A percentile compares a stretch with the other conserved stretches of the same genome.
Evolutionary conservation across 2,113 vertebrate genomes (phyloP).

Genomic region (Nematolebias whitei): DNA sequence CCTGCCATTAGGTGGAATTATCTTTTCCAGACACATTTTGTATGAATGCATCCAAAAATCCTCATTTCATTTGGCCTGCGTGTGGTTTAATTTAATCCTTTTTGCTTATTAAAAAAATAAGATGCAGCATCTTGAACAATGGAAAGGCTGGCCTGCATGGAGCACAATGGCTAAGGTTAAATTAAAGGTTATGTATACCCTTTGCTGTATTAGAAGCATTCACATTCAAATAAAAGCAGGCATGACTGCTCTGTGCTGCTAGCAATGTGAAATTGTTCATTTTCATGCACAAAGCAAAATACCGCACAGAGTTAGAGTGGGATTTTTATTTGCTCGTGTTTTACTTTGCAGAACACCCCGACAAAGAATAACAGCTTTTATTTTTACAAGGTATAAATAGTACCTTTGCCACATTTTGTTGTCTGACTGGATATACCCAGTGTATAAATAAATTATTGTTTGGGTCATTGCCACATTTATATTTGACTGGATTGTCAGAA

Average conservation of each 20-base stretch:
- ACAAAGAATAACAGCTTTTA: not conserved
- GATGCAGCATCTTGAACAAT: constrained; percentile 81
- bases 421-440: too few species aligned
- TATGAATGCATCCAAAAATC: constrained; percentile 79
- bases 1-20: constrained; percentile 82
- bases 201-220: constrained; percentile 74
- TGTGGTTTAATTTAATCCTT: constrained; percentile 82
- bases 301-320: not conserved
- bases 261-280: constrained; percentile 47
- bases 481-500: not conserved
- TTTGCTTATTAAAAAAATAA: constrained; percentile 77
- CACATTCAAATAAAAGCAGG: constrained; percentile 75
- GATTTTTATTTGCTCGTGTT: constrained; percentile 1
- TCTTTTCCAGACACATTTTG: constrained; percentile 83
- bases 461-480: not conserved
- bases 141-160: constrained; percentile 71
- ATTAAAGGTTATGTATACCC: constrained; percentile 78
- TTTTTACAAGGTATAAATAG: not conserved
- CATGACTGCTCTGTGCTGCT: constrained; percentile 41
- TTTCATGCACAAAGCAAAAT: constrained; percentile 33
- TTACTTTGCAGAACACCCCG: constrained; percentile 19
- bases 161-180: constrained; percentile 82
- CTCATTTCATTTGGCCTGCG: constrained; percentile 79
- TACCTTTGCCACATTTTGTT: too few species aligned
- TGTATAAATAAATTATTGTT: not conserved